These are phyloP conservation scores for Streptopelia turtur DNA, from an alignment of 2,797 vertebrate species.

Conservation along the genomic window DNA sequence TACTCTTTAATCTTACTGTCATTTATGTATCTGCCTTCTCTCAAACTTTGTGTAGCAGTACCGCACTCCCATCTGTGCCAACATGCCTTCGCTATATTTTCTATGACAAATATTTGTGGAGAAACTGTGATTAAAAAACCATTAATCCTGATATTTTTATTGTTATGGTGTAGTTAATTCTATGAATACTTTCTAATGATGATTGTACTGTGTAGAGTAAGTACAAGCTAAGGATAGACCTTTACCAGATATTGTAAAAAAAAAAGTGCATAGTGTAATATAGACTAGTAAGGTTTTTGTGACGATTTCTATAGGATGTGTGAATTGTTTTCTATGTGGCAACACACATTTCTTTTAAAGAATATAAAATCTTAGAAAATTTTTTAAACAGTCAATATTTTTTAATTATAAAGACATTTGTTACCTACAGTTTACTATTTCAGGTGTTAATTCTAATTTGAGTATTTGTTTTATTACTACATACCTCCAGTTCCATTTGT, in stretches of 20 bases:
- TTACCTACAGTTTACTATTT: slow-evolving; percentile 82
- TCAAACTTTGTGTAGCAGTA: slow-evolving; percentile 68
- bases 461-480: slow-evolving; percentile 83
- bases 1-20: slow-evolving; percentile 60
- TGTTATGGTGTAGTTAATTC: slow-evolving; percentile 81
- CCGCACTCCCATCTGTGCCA: slow-evolving; percentile 66
- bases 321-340: slow-evolving; percentile 82
- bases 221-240: slow-evolving; percentile 73
- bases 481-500: slow-evolving; percentile 81
- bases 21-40: slow-evolving; percentile 63
- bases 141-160: slow-evolving; percentile 82
- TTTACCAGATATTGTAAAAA: slow-evolving; percentile 73
- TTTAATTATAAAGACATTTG: slow-evolving; percentile 83
- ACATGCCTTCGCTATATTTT: slow-evolving; percentile 82
- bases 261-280: slow-evolving; percentile 79
- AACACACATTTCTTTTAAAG: slow-evolving; percentile 79
- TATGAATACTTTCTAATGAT: slow-evolving; percentile 80
- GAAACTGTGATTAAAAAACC: slow-evolving; percentile 80
- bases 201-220: slow-evolving; percentile 81
- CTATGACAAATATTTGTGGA: slow-evolving; percentile 79
- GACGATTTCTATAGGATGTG: slow-evolving; percentile 82
- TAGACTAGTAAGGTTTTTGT: slow-evolving; percentile 81
- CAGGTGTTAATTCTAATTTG: slow-evolving; percentile 78
- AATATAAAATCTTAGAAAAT: slow-evolving; percentile 75
- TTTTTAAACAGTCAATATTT: slow-evolving; percentile 84